These are phyloP conservation scores for Scelioninae gen. 1 DNA, from an alignment of 2,888 invertebrate genomes.

Conservation along the genomic window DNA sequence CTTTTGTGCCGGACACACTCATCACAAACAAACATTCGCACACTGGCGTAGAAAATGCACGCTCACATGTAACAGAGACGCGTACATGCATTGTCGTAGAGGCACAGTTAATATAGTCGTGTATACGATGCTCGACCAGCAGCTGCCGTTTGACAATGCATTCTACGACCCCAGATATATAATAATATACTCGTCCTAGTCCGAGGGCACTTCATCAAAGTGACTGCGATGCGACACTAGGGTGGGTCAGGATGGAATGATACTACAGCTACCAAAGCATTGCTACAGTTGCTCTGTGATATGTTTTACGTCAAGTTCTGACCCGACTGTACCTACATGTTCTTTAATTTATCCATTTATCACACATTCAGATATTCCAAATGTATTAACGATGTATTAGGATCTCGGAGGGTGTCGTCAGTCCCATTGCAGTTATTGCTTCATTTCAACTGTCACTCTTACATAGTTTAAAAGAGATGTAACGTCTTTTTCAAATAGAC, in stretches of 20 bases:
- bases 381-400: conserved; percentile 46
- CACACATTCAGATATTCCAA: conserved; percentile 45
- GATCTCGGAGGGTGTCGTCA: conserved; percentile 36
- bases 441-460: conserved; percentile 17
- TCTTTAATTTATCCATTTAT: conserved; percentile 59
- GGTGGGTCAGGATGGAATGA: conserved; percentile 71
- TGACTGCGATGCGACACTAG: conserved; percentile 76
- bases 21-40: conserved; percentile 82
- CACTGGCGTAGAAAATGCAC: conserved; percentile 49
- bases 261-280: conserved; percentile 32
- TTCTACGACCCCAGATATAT: conserved; percentile 78
- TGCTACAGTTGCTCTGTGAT: conserved; percentile 48
- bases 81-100: conserved; percentile 61
- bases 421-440: conserved; percentile 33
- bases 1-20: conserved; percentile 80
- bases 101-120: conserved; percentile 80
- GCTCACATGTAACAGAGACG: conserved; percentile 39
- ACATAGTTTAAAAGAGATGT: not conserved
- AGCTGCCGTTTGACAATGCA: conserved; percentile 82
- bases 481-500: not conserved
- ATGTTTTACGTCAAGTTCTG: conserved; percentile 55
- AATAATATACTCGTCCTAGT: conserved; percentile 81
- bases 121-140: conserved; percentile 74
- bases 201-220: conserved; percentile 82
- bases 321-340: conserved; percentile 35